Percentiles rank a stretch among this genome's conserved stretches.
These are phyloP conservation scores for Neria commutata DNA, from an alignment of 2,888 invertebrate genomes.

Conservation along the genomic window DNA sequence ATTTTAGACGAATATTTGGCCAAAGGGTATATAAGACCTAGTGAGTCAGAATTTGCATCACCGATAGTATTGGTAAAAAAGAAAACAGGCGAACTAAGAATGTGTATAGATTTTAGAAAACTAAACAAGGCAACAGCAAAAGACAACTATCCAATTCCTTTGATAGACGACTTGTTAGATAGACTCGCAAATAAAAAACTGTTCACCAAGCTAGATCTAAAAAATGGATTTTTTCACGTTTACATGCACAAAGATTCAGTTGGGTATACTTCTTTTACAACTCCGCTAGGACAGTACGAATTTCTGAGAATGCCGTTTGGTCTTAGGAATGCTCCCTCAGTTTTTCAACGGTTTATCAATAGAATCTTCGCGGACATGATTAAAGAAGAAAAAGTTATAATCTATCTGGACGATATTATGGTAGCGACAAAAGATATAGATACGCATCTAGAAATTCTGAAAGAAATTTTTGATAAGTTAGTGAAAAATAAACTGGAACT, in stretches of 20 bases:
- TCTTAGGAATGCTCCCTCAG: constrained; percentile 1
- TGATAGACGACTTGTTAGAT: constrained; percentile 16
- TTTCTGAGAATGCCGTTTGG: constrained; percentile 12
- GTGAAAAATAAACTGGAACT: constrained; percentile 8
- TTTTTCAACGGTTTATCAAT: not conserved
- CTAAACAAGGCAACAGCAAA: constrained; percentile 7
- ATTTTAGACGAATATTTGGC: constrained; percentile 6
- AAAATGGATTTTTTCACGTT: constrained; percentile 11
- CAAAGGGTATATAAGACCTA: constrained; percentile 1
- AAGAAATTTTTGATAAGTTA: constrained; percentile 7
- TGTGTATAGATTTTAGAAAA: constrained; percentile 13
- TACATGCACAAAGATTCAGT: constrained; percentile 8
- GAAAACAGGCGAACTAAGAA: constrained; percentile 10
- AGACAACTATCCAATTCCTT: constrained; percentile 19
- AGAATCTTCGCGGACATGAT: constrained; percentile 2
- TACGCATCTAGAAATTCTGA: not conserved
- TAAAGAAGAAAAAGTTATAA: not conserved
- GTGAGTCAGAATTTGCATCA: constrained; percentile 17
- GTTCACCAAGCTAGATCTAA: constrained; percentile 12
- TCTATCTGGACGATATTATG: constrained; percentile 12
- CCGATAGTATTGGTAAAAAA: constrained; percentile 17
- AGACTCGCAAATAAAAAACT: constrained; percentile 1
- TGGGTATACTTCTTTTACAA: constrained; percentile 14
- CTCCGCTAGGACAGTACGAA: constrained; percentile 13
- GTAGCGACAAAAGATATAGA: constrained; percentile 1